Conservation (phyloP, 2,888 invertebrate species). For the Seira musarum region DNA sequence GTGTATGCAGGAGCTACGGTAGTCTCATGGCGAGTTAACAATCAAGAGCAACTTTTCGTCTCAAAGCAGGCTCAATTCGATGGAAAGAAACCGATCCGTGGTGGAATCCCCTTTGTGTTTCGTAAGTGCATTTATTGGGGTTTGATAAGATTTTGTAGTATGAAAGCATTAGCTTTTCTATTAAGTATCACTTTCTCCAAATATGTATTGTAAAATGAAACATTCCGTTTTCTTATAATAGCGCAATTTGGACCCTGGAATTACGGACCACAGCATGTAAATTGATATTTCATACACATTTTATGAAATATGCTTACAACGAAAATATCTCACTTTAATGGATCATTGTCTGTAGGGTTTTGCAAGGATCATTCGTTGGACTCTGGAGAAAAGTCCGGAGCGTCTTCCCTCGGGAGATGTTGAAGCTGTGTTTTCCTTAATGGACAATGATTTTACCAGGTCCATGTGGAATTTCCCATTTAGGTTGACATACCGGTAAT, state of each 20-base stretch:
- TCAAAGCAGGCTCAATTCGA: constrained; percentile 96
- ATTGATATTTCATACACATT: no score
- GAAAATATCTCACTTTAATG: no score
- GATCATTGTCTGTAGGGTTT: no score
- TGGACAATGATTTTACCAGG: constrained; percentile 93
- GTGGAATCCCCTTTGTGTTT: constrained; percentile 97
- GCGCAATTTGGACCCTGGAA: constrained; percentile 97
- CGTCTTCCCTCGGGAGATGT: constrained; percentile 91
- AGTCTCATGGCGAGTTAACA: constrained; percentile 96
- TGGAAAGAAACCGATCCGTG: constrained; percentile 95
- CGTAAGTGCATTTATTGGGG: constrained; percentile 83
- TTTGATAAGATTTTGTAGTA: no score
- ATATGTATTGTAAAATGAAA: no score
- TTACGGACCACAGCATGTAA: constrained; percentile 96
- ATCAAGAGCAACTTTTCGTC: constrained; percentile 96
- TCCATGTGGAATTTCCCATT: constrained; percentile 96
- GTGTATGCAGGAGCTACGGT: constrained; percentile 89
- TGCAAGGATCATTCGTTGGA: constrained; percentile 94
- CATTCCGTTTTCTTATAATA: no score
- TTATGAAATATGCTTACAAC: no score
- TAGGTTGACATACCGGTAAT: constrained; percentile 68
- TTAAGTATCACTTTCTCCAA: no score
- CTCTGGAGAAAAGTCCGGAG: constrained; percentile 90
- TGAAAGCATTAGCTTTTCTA: no score
- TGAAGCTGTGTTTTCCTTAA: constrained; percentile 91